A percentile compares a stretch with the other conserved stretches of the same genome.
Evolutionary conservation across 2,888 invertebrate species (phyloP).

Genomic region (Meteorus cinctellus): DNA sequence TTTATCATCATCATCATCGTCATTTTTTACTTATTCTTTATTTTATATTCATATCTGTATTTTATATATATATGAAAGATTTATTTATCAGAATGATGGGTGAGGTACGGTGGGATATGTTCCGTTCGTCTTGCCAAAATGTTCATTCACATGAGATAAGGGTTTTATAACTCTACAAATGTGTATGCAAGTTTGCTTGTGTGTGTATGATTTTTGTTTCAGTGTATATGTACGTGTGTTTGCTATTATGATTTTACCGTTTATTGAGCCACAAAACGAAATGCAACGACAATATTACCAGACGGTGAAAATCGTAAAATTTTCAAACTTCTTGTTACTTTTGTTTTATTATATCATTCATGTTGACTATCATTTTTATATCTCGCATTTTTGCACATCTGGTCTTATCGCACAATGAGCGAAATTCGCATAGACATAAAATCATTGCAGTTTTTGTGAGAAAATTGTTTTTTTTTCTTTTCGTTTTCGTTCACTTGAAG

Average conservation of each 20-base stretch:
- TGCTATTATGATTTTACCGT: background rate
- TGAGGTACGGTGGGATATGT: background rate
- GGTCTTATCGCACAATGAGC: background rate
- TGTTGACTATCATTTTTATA: background rate
- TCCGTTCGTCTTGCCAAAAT: background rate
- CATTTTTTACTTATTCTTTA: background rate
- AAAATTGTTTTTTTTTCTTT: background rate
- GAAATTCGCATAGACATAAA: background rate
- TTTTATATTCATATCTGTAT: background rate
- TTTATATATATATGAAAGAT: background rate
- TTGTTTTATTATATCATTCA: slow-evolving; percentile 4
- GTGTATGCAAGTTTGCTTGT: background rate
- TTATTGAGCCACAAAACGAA: slow-evolving; percentile 9
- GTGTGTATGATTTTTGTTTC: too few species aligned
- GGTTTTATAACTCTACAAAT: background rate
- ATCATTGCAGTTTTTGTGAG: background rate
- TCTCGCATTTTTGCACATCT: background rate
- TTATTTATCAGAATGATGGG: background rate
- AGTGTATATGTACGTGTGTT: background rate
- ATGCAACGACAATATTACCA: background rate
- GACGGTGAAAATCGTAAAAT: background rate
- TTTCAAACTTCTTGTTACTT: slow-evolving; percentile 11
- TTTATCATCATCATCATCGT: background rate
- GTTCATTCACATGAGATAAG: background rate
- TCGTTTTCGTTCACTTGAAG: background rate